phyloP scores from a whole-genome alignment of 2,888 invertebrate species.

The Cerastis rubricosa region DNA sequence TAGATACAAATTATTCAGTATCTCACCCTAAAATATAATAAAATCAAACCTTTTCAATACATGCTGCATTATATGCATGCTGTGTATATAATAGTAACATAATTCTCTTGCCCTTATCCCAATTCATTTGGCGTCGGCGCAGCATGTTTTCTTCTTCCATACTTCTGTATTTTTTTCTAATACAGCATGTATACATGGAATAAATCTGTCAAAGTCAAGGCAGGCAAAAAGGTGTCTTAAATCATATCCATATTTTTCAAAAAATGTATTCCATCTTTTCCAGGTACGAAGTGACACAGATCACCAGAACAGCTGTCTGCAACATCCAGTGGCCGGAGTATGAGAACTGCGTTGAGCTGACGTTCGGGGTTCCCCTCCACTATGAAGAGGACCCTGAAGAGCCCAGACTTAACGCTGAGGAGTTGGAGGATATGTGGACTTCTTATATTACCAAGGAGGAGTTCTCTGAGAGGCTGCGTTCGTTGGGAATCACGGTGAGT shows the following conservation, averaged over 20 bases:
- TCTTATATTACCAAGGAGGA: conserved; percentile 74
- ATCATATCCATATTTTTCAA: background rate
- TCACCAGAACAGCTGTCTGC: conserved; percentile 78
- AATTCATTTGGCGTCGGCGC: too few species aligned
- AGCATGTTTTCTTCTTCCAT: too few species aligned
- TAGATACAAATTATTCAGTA: background rate
- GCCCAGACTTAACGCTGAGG: conserved; percentile 74
- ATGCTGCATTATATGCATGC: too few species aligned
- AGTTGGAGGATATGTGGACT: conserved; percentile 83
- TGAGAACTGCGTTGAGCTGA: conserved; percentile 80
- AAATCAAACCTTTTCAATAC: background rate
- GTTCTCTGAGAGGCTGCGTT: conserved; percentile 74
- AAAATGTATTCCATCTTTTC: conserved; percentile 45
- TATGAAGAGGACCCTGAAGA: conserved; percentile 73
- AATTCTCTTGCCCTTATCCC: too few species aligned
- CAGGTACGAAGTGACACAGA: conserved; percentile 82
- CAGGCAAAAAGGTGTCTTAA: background rate
- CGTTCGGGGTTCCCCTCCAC: conserved; percentile 81
- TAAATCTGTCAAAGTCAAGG: background rate
- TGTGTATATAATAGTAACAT: too few species aligned
- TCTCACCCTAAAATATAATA: background rate
- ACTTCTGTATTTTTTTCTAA: too few species aligned
- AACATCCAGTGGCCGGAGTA: conserved; percentile 85
- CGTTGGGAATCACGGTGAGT: conserved; percentile 80
- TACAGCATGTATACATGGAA: background rate